Conservation (phyloP, 2,888 invertebrate species). For the Lagria hirta region DNA sequence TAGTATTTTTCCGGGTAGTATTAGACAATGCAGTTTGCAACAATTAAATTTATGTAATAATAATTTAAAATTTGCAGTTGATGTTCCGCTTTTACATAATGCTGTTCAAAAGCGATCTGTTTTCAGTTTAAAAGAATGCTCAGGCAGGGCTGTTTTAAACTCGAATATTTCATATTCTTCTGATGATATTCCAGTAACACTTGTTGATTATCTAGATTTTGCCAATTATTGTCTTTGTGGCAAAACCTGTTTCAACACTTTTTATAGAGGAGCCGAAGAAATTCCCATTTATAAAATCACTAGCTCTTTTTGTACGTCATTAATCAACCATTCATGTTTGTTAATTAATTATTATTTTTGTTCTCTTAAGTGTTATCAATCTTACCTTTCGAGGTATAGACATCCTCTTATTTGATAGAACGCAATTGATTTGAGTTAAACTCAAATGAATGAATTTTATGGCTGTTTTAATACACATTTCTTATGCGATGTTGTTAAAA, state of each 20-base stretch:
- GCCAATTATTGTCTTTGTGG: slow-evolving; percentile 67
- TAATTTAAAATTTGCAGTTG: no score
- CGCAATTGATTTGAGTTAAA: slow-evolving; percentile 55
- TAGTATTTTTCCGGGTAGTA: slow-evolving; percentile 61
- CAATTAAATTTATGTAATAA: slow-evolving; percentile 63
- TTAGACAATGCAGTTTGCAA: slow-evolving; percentile 59
- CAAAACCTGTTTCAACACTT: slow-evolving; percentile 48
- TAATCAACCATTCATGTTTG: no score
- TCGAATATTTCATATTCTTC: slow-evolving; percentile 59
- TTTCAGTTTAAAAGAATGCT: slow-evolving; percentile 58
- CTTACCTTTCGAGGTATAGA: slow-evolving; percentile 43
- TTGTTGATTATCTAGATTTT: slow-evolving; percentile 63
- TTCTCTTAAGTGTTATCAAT: slow-evolving; percentile 56
- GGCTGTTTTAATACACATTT: no score
- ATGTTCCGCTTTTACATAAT: slow-evolving; percentile 33
- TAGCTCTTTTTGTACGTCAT: no score
- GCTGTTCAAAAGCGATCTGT: slow-evolving; percentile 36
- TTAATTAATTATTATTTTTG: slow-evolving; percentile 66
- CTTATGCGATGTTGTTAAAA: no score
- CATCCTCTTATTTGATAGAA: slow-evolving; percentile 54
- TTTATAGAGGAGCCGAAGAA: slow-evolving; percentile 44
- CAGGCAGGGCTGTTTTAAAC: slow-evolving; percentile 59
- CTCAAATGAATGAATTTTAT: no score
- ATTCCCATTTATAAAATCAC: no score
- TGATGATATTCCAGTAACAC: slow-evolving; percentile 60